phyloP scores from a whole-genome alignment of 2,113 vertebrate genomes.

The Equus przewalskii region DNA sequence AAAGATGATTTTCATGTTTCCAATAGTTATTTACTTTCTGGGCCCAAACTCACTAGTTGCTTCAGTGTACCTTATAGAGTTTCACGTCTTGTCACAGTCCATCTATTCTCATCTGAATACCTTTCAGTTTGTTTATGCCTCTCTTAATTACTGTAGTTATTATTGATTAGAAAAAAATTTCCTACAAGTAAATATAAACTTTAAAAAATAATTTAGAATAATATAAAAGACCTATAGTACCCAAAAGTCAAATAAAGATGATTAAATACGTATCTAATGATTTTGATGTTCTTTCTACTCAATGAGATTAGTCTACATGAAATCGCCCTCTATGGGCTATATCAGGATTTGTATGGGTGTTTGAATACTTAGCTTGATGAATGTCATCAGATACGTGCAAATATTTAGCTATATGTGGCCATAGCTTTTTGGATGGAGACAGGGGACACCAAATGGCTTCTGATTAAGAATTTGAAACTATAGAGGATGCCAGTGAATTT shows the following conservation, averaged over 20 bases:
- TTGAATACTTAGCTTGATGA: not conserved
- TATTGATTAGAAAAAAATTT: not conserved
- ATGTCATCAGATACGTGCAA: not conserved
- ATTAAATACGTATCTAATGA: not conserved
- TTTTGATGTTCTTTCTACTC: not conserved
- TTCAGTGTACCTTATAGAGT: not conserved
- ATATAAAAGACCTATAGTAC: not conserved
- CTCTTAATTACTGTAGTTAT: not conserved
- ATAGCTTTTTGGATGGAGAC: not conserved
- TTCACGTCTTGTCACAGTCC: not conserved
- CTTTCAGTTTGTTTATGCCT: not conserved
- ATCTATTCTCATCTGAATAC: not conserved
- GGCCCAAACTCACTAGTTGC: not conserved
- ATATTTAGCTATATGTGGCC: not conserved
- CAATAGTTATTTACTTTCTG: not conserved
- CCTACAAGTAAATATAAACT: not conserved
- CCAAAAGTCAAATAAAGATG: not conserved
- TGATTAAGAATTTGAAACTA: conserved; percentile 11
- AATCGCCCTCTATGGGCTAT: not conserved
- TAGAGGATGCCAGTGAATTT: not conserved
- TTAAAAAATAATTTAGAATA: not conserved
- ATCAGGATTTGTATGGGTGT: not conserved
- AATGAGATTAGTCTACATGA: not conserved
- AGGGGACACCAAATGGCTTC: not conserved
- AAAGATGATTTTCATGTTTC: conserved; percentile 46